Evolutionary conservation across 2,888 invertebrate species (phyloP).

Genomic region (Falcaria lacertinaria): DNA sequence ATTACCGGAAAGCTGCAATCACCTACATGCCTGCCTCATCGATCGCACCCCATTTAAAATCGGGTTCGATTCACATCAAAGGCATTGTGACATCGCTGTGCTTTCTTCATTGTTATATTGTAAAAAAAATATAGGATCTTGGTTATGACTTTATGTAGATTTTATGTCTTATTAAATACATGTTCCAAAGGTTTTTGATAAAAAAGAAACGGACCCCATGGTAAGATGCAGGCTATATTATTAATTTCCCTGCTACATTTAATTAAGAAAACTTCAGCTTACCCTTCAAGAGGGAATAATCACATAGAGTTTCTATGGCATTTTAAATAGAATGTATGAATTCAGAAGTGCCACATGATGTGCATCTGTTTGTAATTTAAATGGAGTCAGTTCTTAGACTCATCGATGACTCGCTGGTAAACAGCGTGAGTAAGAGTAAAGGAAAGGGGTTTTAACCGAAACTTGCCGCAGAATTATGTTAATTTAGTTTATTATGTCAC

Average conservation of each 20-base stretch:
- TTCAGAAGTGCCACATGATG: too few relatives aligned
- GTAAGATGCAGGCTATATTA: too few relatives aligned
- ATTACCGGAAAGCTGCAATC: constrained; percentile 76
- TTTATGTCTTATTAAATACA: too few relatives aligned
- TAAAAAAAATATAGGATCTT: too few relatives aligned
- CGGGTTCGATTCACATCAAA: constrained; percentile 5
- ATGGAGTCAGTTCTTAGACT: constrained; percentile 20
- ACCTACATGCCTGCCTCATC: constrained; percentile 36
- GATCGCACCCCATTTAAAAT: constrained; percentile 14
- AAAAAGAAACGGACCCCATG: too few relatives aligned
- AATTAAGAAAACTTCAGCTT: too few relatives aligned
- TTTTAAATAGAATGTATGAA: too few relatives aligned
- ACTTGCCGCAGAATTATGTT: constrained; percentile 57
- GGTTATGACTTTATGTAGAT: background rate
- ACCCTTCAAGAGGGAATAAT: too few relatives aligned
- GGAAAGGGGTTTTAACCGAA: constrained; percentile 52
- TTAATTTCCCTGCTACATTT: too few relatives aligned
- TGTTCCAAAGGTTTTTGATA: too few relatives aligned
- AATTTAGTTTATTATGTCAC: constrained; percentile 77
- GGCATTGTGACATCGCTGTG: background rate
- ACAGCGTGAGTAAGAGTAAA: constrained; percentile 55
- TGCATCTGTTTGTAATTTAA: background rate
- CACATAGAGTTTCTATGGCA: too few relatives aligned
- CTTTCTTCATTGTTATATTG: background rate
- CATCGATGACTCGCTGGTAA: constrained; percentile 31